These are phyloP conservation scores for Capreolus pygargus DNA, from an alignment of 2,113 vertebrate genomes.

Conservation along the genomic window DNA sequence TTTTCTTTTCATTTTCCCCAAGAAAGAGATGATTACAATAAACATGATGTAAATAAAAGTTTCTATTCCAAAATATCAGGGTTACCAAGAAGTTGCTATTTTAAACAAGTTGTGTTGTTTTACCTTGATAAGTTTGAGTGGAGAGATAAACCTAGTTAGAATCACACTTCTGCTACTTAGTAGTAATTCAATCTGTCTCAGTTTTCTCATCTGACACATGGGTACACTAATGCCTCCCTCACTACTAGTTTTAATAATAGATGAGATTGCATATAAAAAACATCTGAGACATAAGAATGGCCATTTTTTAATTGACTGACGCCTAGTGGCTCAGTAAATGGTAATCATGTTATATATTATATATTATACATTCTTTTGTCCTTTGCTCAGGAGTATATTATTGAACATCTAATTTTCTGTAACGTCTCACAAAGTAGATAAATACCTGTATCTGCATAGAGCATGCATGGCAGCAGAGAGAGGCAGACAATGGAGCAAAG, in stretches of 20 bases:
- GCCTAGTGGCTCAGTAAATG: not conserved
- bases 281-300: not conserved
- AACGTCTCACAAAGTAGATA: not conserved
- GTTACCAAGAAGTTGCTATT: not conserved
- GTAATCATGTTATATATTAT: not conserved
- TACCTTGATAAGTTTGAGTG: not conserved
- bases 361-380: not conserved
- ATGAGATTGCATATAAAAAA: not conserved
- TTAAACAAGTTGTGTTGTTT: not conserved
- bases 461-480: not conserved
- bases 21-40: slow-evolving; percentile 11
- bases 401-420: not conserved
- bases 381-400: not conserved
- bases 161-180: not conserved
- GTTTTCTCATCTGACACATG: not conserved
- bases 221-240: not conserved
- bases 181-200: not conserved
- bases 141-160: not conserved
- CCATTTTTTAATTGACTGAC: not conserved
- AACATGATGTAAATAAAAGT: not conserved
- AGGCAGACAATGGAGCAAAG: not conserved
- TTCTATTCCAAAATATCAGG: not conserved
- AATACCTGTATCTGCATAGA: not conserved
- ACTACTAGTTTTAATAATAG: not conserved
- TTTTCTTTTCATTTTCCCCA: not conserved